A percentile compares a stretch with the other conserved stretches of the same genome.
phyloP scores from a whole-genome alignment of 2,888 invertebrate genomes.

The Acrocyrtus sp. region DNA sequence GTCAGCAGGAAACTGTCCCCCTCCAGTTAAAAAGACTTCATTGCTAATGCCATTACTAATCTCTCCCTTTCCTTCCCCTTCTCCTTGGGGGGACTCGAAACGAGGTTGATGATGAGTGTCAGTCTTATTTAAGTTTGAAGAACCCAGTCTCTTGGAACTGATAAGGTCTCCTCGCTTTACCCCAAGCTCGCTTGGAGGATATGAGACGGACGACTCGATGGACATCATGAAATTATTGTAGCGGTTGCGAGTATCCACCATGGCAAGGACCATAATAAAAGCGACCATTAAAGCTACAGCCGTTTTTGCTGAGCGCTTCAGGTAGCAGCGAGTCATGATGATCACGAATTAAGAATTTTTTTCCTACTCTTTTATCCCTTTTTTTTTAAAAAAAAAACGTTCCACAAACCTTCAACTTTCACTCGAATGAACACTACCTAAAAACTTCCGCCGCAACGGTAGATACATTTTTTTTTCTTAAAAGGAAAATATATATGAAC shows the following conservation, averaged over 20 bases:
- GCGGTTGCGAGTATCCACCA: slow-evolving; percentile 35
- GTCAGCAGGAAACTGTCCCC: slow-evolving; percentile 10
- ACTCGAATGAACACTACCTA: neutral
- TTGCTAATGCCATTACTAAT: neutral
- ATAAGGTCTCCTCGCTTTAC: neutral
- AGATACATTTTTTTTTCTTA: neutral
- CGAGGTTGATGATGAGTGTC: neutral
- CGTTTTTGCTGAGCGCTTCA: slow-evolving; percentile 44
- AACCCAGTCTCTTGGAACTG: slow-evolving; percentile 7
- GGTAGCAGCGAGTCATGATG: slow-evolving; percentile 43
- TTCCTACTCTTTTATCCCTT: neutral
- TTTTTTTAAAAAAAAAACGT: neutral
- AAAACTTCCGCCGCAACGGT: neutral
- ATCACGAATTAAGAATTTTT: neutral
- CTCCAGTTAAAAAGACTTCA: slow-evolving; percentile 12
- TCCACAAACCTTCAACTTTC: neutral
- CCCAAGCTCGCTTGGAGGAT: slow-evolving; percentile 3
- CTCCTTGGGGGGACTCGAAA: neutral
- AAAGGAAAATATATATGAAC: neutral
- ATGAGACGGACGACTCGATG: slow-evolving; percentile 18
- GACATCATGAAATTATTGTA: slow-evolving; percentile 28
- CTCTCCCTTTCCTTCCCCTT: neutral
- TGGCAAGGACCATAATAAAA: slow-evolving; percentile 36
- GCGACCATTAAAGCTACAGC: slow-evolving; percentile 36
- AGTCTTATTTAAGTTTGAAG: slow-evolving; percentile 14